Percentiles rank a stretch among this genome's conserved stretches.
phyloP scores from a whole-genome alignment of 2,797 vertebrate genomes.

The Miichthys miiuy region DNA sequence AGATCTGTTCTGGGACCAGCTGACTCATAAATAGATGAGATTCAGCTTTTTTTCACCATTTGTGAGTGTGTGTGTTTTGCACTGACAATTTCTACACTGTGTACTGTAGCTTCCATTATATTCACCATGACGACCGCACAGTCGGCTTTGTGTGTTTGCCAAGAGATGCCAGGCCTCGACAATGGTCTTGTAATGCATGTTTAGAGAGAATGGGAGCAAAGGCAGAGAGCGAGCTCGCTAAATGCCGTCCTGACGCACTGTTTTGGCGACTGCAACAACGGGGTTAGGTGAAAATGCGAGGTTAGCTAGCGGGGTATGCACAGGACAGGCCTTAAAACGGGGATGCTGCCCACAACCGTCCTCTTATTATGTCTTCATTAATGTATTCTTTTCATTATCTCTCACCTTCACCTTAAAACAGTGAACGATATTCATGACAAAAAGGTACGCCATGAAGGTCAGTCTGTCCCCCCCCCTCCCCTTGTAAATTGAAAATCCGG shows the following conservation, averaged over 20 bases:
- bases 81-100: constrained; percentile 31
- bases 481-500: constrained; percentile 62
- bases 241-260: constrained; percentile 58
- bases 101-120: constrained; percentile 54
- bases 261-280: constrained; percentile 41
- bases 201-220: constrained; percentile 53
- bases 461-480: constrained; percentile 42
- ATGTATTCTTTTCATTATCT: constrained; percentile 77
- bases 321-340: constrained; percentile 50
- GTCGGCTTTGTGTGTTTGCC: constrained; percentile 54
- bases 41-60: constrained; percentile 17
- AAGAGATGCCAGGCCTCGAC: constrained; percentile 59
- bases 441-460: constrained; percentile 65
- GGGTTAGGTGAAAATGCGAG: constrained; percentile 41
- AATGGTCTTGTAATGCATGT: constrained; percentile 57
- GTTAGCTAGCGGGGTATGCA: constrained; percentile 49
- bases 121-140: constrained; percentile 71
- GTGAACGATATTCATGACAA: constrained; percentile 69
- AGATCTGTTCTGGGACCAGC: not conserved
- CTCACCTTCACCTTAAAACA: constrained; percentile 75
- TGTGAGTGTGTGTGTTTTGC: constrained; percentile 37
- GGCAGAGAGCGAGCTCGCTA: constrained; percentile 60
- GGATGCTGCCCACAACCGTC: constrained; percentile 46
- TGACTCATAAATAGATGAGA: constrained; percentile 1
- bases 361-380: constrained; percentile 64